Evolutionary conservation across 2,797 vertebrate species (phyloP).

Genomic region (Kryptolebias ocellatus): DNA sequence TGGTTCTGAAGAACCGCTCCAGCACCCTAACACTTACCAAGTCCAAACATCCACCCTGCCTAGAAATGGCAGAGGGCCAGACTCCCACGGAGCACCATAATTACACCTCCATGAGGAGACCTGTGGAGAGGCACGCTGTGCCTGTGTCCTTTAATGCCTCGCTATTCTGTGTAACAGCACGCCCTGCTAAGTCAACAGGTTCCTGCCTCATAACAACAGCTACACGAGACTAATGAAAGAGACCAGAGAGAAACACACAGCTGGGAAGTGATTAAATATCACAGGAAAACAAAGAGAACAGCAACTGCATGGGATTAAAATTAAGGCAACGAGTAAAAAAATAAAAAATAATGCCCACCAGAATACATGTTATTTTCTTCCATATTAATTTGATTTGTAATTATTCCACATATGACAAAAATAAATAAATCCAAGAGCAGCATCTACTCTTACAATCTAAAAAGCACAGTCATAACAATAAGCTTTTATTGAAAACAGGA

Average conservation of each 20-base stretch:
- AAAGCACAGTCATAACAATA: neutral
- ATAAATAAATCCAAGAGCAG: too few relatives aligned
- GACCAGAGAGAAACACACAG: conserved; percentile 6
- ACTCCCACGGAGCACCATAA: conserved; percentile 57
- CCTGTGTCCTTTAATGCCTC: conserved; percentile 54
- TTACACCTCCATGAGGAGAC: conserved; percentile 57
- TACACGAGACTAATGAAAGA: conserved; percentile 35
- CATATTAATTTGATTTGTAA: too few relatives aligned
- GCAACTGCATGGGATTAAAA: neutral
- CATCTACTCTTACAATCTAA: neutral
- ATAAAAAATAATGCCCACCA: too few relatives aligned
- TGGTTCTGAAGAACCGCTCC: conserved; percentile 27
- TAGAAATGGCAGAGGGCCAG: conserved; percentile 41
- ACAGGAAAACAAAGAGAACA: conserved; percentile 9
- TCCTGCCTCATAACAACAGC: conserved; percentile 52
- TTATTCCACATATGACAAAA: too few relatives aligned
- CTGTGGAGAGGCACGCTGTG: conserved; percentile 36
- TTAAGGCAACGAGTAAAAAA: neutral
- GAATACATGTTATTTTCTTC: too few relatives aligned
- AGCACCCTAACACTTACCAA: conserved; percentile 22
- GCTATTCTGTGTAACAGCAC: conserved; percentile 49
- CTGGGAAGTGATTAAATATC: conserved; percentile 11
- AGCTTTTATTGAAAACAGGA: too few relatives aligned
- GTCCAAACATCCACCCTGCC: conserved; percentile 25
- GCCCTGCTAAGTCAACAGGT: conserved; percentile 64